A percentile compares a stretch with the other conserved stretches of the same genome.
Conservation (phyloP, 2,113 vertebrate genomes). For the Pontoporia blainvillei region DNA sequence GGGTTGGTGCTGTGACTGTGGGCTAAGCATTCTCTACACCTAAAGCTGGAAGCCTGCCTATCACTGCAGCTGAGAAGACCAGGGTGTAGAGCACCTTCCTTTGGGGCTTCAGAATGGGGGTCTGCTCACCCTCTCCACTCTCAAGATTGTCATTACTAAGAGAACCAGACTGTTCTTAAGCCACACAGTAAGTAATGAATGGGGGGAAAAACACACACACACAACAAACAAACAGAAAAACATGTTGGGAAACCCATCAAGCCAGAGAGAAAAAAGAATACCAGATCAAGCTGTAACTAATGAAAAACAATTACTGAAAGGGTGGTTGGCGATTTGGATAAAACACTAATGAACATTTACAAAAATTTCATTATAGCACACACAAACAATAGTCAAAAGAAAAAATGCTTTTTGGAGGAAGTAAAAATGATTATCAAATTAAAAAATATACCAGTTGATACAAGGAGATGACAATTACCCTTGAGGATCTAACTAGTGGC, state of each 20-base stretch:
- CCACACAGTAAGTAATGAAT: not conserved
- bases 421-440: not conserved
- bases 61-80: not conserved
- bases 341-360: not conserved
- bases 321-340: not conserved
- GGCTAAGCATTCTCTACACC: not conserved
- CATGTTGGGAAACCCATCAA: not conserved
- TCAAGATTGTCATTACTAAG: not conserved
- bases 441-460: not conserved
- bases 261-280: not conserved
- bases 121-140: not conserved
- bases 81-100: not conserved
- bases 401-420: not conserved
- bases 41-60: not conserved
- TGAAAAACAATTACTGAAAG: not conserved
- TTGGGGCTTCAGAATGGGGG: not conserved
- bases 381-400: not conserved
- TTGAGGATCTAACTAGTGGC: not conserved
- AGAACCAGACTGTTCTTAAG: not conserved
- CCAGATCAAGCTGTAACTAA: not conserved
- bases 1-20: not conserved
- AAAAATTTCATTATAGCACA: not conserved
- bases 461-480: not conserved
- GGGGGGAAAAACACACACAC: not conserved
- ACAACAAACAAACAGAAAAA: not conserved